Conservation (phyloP, 2,888 invertebrate genomes). For the Masnerella sp. region DNA sequence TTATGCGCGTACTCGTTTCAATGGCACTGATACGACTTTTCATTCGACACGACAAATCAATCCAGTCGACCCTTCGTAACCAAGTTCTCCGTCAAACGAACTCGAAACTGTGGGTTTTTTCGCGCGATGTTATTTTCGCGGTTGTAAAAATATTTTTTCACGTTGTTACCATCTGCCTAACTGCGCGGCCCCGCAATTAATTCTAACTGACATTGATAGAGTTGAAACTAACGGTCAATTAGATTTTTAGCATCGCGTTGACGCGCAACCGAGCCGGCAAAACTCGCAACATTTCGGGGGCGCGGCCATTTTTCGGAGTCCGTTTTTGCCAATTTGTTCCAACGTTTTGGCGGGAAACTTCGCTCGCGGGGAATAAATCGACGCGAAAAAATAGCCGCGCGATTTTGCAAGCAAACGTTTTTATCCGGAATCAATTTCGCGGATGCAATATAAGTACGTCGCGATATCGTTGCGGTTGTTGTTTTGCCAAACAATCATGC, state of each 20-base stretch:
- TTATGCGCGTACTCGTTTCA: too few relatives aligned
- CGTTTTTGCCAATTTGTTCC: slow-evolving; percentile 24
- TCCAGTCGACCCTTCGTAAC: background rate
- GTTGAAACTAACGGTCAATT: slow-evolving; percentile 42
- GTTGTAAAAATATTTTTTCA: slow-evolving; percentile 30
- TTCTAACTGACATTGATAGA: slow-evolving; percentile 44
- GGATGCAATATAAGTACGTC: slow-evolving; percentile 18
- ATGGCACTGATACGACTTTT: too few relatives aligned
- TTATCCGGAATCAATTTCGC: slow-evolving; percentile 41
- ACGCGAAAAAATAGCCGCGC: slow-evolving; percentile 10
- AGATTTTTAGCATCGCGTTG: slow-evolving; percentile 22
- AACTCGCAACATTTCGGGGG: slow-evolving; percentile 5
- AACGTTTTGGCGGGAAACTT: slow-evolving; percentile 26
- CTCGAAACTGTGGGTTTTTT: slow-evolving; percentile 1
- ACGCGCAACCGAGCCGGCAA: slow-evolving; percentile 10
- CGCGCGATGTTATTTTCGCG: slow-evolving; percentile 12
- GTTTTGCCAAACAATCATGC: slow-evolving; percentile 46
- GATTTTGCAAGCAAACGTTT: slow-evolving; percentile 21
- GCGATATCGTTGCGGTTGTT: slow-evolving; percentile 9
- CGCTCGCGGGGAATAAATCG: slow-evolving; percentile 16
- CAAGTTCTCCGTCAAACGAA: background rate
- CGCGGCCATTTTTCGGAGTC: slow-evolving; percentile 17
- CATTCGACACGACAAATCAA: slow-evolving; percentile 6
- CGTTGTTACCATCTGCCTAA: slow-evolving; percentile 25
- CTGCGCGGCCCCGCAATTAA: slow-evolving; percentile 27